Conservation (phyloP, 2,797 vertebrate genomes). For the Artibeus lituratus region DNA sequence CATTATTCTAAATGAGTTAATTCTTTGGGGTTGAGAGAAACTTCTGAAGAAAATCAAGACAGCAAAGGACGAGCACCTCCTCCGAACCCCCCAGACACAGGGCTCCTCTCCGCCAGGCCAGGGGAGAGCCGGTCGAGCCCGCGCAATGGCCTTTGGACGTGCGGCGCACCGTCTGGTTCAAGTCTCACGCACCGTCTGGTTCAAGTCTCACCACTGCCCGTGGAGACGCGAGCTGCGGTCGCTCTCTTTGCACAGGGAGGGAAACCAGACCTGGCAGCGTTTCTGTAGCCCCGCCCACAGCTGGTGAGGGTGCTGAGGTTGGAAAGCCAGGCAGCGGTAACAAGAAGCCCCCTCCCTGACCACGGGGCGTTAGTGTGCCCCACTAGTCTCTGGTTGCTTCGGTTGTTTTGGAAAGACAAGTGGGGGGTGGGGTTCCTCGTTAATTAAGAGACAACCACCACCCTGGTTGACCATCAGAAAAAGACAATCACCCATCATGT, state of each 20-base stretch:
- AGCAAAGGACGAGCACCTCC: neutral
- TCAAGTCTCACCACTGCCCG: neutral
- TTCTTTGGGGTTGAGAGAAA: neutral
- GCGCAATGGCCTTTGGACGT: accelerated
- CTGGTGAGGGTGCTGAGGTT: too few relatives aligned
- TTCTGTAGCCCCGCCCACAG: neutral
- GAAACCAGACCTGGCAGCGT: too few relatives aligned
- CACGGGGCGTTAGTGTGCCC: accelerated
- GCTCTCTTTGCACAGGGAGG: neutral
- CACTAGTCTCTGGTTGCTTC: neutral
- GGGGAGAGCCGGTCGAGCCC: too few relatives aligned
- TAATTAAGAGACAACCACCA: neutral
- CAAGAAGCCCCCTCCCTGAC: neutral
- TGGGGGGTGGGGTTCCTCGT: neutral
- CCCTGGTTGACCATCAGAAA: neutral
- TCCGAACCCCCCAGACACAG: neutral
- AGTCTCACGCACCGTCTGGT: neutral
- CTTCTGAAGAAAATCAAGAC: neutral
- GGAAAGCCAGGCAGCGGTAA: neutral
- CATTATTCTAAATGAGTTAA: neutral
- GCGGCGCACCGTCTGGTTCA: neutral
- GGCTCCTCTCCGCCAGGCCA: neutral
- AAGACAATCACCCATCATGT: neutral
- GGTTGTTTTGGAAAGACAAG: neutral
- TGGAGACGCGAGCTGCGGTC: accelerated